Percentiles rank a stretch among this genome's conserved stretches.
Evolutionary conservation across 2,888 invertebrate species (phyloP).

Genomic region (Euplexia lucipara): DNA sequence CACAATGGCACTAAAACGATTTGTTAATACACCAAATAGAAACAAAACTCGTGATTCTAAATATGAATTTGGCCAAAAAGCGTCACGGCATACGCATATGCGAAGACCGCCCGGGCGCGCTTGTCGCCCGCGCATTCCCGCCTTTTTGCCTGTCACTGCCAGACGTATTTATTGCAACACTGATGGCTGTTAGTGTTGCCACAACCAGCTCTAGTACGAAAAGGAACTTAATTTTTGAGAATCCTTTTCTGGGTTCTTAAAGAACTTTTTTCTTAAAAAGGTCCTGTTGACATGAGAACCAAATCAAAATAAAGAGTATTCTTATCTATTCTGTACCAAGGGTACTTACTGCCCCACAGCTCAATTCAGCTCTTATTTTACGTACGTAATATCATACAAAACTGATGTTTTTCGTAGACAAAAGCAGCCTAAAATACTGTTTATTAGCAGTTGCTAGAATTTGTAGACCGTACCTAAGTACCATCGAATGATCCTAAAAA

Average conservation of each 20-base stretch:
- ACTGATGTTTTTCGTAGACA: too few species aligned
- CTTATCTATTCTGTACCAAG: too few species aligned
- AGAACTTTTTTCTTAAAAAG: too few species aligned
- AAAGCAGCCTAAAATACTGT: too few species aligned
- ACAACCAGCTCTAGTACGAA: slow-evolving; percentile 6
- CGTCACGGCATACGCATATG: slow-evolving; percentile 75
- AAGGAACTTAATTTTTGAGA: background rate
- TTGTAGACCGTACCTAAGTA: too few species aligned
- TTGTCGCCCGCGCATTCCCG: slow-evolving; percentile 77
- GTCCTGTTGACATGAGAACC: too few species aligned
- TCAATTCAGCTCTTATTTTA: too few species aligned
- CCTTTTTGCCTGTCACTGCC: slow-evolving; percentile 83
- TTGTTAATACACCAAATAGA: slow-evolving; percentile 58
- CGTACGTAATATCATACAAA: too few species aligned
- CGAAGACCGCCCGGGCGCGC: slow-evolving; percentile 85
- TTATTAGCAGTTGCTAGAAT: too few species aligned
- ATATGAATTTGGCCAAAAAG: slow-evolving; percentile 83
- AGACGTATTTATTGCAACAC: slow-evolving; percentile 88
- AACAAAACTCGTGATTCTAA: slow-evolving; percentile 73
- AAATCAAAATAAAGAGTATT: too few species aligned
- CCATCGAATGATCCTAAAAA: too few species aligned
- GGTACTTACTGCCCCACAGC: too few species aligned
- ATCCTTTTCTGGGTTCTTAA: background rate
- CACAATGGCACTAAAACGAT: slow-evolving; percentile 57
- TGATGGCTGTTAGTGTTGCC: slow-evolving; percentile 58